Evolutionary conservation across 2,797 vertebrate genomes (phyloP), one percentile per base, ranked within the genome.

Genomic region (Diglossa cyanea): DNA sequence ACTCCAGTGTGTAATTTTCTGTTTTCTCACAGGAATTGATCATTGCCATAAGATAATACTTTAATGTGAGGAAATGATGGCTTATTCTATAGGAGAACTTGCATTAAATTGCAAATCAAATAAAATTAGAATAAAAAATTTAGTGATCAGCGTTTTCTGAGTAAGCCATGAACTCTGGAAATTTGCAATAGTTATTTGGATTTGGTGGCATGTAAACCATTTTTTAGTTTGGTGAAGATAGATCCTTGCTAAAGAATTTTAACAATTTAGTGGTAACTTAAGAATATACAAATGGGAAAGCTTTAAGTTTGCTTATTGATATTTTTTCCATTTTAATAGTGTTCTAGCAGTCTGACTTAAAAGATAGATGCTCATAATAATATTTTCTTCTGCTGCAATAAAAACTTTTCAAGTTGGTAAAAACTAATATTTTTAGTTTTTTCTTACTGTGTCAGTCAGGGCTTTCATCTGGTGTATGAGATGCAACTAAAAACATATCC

Each of bases 1-100:
- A 30, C 83, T 98, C 75, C 98, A 97, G 98, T 98, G 63, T 74
- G 98, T 97, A 88, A 94, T 73, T 94, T 95, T 66, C 81, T 90
- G 42, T 84, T 42, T 80, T 91, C 58, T 68, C n/a, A 5, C 62
- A 90, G 63, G 80, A 94, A 62, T 53, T 63, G 48, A 66, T 83
- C 82, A 33, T 60, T 67, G 68, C 5, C 4, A 21, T 53, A 24
- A 96, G 78, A 70, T 25, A 39, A 4, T 35, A 42, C 11, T 86
- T 83, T 54, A 90, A 50, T 9, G 1, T 26, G 40, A 73, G 58
- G n/a, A 84, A 37, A 11, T 57, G 2, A 71, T 78, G 15, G 24
- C 13, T 91, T 85, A 58, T 86, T 82, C 42, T 2, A 0, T 40
- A 58, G 28, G 19, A 87, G 8, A 54, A 55, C 23, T 58, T 61